phyloP scores from a whole-genome alignment of 2,113 vertebrate genomes.

The Semicossyphus pulcher region DNA sequence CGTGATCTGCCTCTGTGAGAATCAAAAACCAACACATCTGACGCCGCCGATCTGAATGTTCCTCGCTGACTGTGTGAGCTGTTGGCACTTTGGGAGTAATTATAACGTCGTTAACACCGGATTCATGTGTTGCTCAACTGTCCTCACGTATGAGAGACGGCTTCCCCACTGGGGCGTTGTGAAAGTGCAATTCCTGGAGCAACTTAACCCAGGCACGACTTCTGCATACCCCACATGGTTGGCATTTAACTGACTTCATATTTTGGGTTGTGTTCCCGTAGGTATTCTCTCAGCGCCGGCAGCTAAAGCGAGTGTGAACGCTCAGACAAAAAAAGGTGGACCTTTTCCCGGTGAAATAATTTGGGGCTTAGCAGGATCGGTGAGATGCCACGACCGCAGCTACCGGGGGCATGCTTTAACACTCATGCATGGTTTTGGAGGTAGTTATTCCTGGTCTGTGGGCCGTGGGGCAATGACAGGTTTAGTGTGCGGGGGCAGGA shows the following conservation, averaged over 20 bases:
- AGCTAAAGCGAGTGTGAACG: slow-evolving; percentile 17
- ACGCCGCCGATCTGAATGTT: background rate
- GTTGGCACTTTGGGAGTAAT: slow-evolving; percentile 17
- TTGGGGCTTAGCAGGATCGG: slow-evolving; percentile 45
- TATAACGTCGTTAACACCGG: slow-evolving; percentile 38
- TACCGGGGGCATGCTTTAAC: slow-evolving; percentile 48
- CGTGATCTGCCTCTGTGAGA: background rate
- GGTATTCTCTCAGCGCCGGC: slow-evolving; percentile 33
- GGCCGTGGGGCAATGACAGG: slow-evolving; percentile 54
- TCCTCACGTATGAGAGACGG: slow-evolving; percentile 28
- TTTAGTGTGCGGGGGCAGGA: slow-evolving; percentile 61
- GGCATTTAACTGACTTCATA: slow-evolving; percentile 52
- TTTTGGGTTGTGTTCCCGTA: slow-evolving; percentile 23
- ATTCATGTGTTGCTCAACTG: slow-evolving; percentile 48
- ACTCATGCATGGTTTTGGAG: slow-evolving; percentile 33
- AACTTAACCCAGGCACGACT: slow-evolving; percentile 32
- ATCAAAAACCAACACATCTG: background rate
- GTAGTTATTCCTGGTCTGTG: slow-evolving; percentile 65
- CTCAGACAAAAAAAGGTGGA: slow-evolving; percentile 30
- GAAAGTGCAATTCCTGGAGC: slow-evolving; percentile 44
- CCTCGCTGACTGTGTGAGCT: slow-evolving; percentile 2
- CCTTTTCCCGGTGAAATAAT: slow-evolving; percentile 42
- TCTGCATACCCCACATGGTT: slow-evolving; percentile 49
- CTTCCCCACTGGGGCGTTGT: slow-evolving; percentile 1
- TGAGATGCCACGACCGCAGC: slow-evolving; percentile 50